phyloP scores from a whole-genome alignment of 2,113 vertebrate species.

The Electrona antarctica region DNA sequence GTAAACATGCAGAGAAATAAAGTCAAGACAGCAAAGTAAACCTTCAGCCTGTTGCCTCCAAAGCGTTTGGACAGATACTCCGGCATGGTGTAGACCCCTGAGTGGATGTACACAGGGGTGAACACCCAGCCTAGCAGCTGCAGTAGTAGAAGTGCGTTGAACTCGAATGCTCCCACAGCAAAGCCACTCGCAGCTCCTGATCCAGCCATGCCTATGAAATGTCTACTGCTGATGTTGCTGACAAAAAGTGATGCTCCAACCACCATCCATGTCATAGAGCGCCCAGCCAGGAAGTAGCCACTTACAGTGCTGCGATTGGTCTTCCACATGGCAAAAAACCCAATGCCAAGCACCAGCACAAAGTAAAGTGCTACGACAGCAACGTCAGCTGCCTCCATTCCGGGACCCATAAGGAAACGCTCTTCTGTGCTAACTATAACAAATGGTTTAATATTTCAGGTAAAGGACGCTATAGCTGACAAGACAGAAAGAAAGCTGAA shows the following conservation, averaged over 20 bases:
- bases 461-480: no score
- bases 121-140: conserved; percentile 99
- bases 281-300: conserved; percentile 97
- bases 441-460: no score
- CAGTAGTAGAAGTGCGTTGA: conserved; percentile 96
- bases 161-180: conserved; percentile 98
- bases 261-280: conserved; percentile 95
- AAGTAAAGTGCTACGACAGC: conserved; percentile 96
- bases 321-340: conserved; percentile 97
- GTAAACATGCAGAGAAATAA: conserved; percentile 96
- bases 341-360: conserved; percentile 92
- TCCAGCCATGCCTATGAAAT: conserved; percentile 98
- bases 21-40: conserved; percentile 93
- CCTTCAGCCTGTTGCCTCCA: conserved; percentile 92
- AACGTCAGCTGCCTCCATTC: conserved; percentile 93
- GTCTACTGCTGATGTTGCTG: conserved; percentile 99
- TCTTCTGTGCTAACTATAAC: no score
- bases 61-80: conserved; percentile 96
- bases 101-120: conserved; percentile 96
- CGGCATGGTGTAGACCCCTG: conserved; percentile 97
- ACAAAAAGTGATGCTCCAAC: conserved; percentile 97
- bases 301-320: conserved; percentile 94
- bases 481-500: no score
- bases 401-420: conserved; percentile 76
- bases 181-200: conserved; percentile 97